Base-by-base conservation (phyloP, 2,888 invertebrate species). In the Mesorhabditis belari region DNA sequence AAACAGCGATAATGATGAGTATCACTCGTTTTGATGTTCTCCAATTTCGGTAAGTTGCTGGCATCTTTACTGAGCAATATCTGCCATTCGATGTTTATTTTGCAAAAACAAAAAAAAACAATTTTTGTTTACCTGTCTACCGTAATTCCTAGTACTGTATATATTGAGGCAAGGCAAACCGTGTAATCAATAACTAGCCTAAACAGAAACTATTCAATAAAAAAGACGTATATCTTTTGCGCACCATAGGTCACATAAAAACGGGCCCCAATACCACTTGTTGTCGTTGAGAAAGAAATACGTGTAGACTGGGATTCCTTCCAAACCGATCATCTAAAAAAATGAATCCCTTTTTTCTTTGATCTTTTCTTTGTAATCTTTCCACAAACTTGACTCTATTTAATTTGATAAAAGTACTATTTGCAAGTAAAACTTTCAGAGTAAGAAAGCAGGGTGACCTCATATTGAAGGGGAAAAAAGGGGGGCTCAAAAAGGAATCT, bases 231-330 rank as follows among this genome's bases (percentile, higher is more conserved):
- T 17, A 35, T 9, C 44, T 35, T n/a, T n/a, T 35, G n/a, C 44
- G 12, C 44, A 35, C 98, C 98, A 98, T 59, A 98, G 86, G 83
- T 98, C 96, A 82, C 96, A 98, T 5, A 95, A 86, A 63, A 96
- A 85, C 26, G 92, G 91, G 17, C 98, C 96, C 68, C 98, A 86
- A 81, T 93, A 90, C 98, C 98, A 98, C 53, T 72, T 65, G 54
- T 77, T 90, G 58, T 92, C 93, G 86, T 91, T 90, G 71, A 99
- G 85, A 59, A 96, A 90, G 85, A 98, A 96, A 70, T 94, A 90
- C 26, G 95, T 94, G 84, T 92, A 98, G 84, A 98, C 94, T 59
- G 98, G 96, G 89, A 98, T 92, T 27, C 96, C 96, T 64, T 96
- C 89, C 56, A 93, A 90, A 79, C 98, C 98, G 83, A 98, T 98